A percentile compares a stretch with the other conserved stretches of the same genome.
Evolutionary conservation across 2,113 vertebrate species (phyloP).

Genomic region (Chloebia gouldiae): DNA sequence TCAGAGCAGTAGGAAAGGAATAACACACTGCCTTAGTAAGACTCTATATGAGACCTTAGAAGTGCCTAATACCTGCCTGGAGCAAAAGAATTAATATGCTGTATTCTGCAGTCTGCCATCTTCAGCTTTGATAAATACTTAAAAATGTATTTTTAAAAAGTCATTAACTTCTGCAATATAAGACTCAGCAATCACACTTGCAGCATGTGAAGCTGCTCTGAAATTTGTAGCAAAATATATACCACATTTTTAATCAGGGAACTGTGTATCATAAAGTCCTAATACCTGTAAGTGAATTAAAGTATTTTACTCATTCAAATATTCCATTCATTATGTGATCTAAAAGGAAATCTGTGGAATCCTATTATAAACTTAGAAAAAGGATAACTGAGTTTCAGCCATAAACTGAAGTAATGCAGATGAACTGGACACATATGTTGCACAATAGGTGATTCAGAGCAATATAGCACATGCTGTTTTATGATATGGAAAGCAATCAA

Average conservation of each 20-base stretch:
- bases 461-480: constrained; percentile 94
- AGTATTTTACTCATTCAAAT: constrained; percentile 71
- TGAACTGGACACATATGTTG: constrained; percentile 90
- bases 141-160: constrained; percentile 84
- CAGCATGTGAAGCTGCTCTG: constrained; percentile 65
- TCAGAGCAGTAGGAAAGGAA: constrained; percentile 78
- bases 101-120: constrained; percentile 75
- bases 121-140: constrained; percentile 87
- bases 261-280: constrained; percentile 74
- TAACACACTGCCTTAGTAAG: constrained; percentile 75
- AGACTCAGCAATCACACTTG: constrained; percentile 67
- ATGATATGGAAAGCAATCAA: constrained; percentile 96
- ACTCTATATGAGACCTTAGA: constrained; percentile 80
- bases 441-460: constrained; percentile 93
- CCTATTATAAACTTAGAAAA: constrained; percentile 78
- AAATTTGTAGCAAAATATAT: constrained; percentile 75
- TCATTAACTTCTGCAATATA: constrained; percentile 80
- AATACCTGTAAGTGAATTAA: constrained; percentile 76
- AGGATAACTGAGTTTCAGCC: constrained; percentile 78
- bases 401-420: constrained; percentile 90
- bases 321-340: constrained; percentile 72
- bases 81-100: constrained; percentile 85
- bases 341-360: constrained; percentile 77
- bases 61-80: constrained; percentile 83
- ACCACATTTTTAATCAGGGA: constrained; percentile 76